Evolutionary conservation across 2,888 invertebrate species (phyloP).

Genomic region (Sussaba pulchella): DNA sequence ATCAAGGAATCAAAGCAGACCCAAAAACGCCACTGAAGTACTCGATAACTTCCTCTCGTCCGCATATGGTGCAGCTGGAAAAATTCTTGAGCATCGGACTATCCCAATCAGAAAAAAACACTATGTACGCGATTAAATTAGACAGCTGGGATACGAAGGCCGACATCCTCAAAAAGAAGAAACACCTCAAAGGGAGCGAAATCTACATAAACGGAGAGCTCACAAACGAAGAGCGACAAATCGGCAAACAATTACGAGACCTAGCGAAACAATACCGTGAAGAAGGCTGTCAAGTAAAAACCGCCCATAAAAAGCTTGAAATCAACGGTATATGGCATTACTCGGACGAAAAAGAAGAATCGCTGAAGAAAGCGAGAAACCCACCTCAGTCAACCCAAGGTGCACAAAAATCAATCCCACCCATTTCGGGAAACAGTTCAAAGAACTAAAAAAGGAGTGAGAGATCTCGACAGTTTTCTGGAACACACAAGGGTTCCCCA

Average conservation of each 20-base stretch:
- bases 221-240: no score
- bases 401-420: no score
- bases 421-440: neutral
- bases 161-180: conserved; percentile 31
- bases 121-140: conserved; percentile 19
- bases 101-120: conserved; percentile 24
- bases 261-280: conserved; percentile 18
- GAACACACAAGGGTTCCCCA: conserved; percentile 13
- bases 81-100: conserved; percentile 41
- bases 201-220: conserved; percentile 36
- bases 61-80: conserved; percentile 65
- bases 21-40: conserved; percentile 19
- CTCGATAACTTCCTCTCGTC: conserved; percentile 7
- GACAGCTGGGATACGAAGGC: conserved; percentile 25
- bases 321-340: conserved; percentile 11
- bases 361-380: neutral
- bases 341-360: conserved; percentile 7
- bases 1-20: conserved; percentile 24
- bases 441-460: conserved; percentile 7
- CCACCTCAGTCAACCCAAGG: no score
- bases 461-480: conserved; percentile 14
- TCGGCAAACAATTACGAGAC: conserved; percentile 18
- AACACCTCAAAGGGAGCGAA: conserved; percentile 18
- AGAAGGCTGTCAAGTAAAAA: conserved; percentile 7
- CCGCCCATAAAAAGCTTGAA: no score